These are phyloP conservation scores for Hymenopus coronatus DNA, from an alignment of 2,888 invertebrate genomes.

Conservation along the genomic window DNA sequence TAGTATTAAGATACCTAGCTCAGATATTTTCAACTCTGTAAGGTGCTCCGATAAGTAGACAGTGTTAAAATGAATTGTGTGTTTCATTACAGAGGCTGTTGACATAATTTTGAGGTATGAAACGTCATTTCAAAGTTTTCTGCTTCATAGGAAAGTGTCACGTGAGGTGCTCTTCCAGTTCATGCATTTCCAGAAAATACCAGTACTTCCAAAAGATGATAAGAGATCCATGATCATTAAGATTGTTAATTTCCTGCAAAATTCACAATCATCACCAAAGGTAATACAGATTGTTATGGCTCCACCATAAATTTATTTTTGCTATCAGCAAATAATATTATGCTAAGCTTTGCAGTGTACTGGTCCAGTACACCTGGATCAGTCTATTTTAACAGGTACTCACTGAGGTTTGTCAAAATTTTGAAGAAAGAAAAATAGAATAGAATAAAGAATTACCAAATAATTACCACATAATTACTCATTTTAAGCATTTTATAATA, in stretches of 20 bases:
- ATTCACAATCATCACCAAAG: slow-evolving; percentile 9
- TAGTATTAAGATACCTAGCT: too few relatives aligned
- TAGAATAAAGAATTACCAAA: too few relatives aligned
- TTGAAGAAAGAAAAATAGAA: too few relatives aligned
- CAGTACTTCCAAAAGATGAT: slow-evolving; percentile 46
- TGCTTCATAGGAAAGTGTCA: slow-evolving; percentile 53
- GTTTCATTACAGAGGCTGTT: neutral
- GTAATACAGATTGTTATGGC: neutral
- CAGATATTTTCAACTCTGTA: too few relatives aligned
- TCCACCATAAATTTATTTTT: too few relatives aligned
- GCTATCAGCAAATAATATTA: neutral
- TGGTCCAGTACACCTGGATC: too few relatives aligned
- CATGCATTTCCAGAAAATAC: slow-evolving; percentile 49
- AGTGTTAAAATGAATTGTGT: neutral
- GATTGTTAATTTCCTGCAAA: slow-evolving; percentile 48
- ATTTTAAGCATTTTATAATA: too few relatives aligned
- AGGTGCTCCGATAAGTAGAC: too few relatives aligned
- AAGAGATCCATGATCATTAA: slow-evolving; percentile 54
- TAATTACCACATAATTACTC: too few relatives aligned
- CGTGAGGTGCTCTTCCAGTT: slow-evolving; percentile 56
- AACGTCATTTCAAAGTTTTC: slow-evolving; percentile 43
- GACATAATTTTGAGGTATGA: neutral
- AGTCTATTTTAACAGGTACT: too few relatives aligned
- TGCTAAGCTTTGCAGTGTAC: too few relatives aligned
- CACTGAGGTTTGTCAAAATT: too few relatives aligned